Conservation (phyloP, 2,797 vertebrate genomes). For the Poecilia gillii region DNA sequence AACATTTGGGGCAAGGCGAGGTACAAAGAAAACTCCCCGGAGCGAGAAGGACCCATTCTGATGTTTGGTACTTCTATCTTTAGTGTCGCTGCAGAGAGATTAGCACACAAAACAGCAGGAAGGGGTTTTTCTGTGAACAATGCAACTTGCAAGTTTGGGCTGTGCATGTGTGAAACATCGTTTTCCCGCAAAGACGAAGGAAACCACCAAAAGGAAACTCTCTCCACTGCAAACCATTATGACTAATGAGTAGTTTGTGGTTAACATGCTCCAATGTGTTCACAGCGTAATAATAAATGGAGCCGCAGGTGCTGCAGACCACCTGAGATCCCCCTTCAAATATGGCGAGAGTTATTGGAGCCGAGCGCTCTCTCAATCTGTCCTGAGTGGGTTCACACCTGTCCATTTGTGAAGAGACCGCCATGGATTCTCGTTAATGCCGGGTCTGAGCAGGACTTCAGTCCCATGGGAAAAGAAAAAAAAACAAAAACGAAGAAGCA, state of each 20-base stretch:
- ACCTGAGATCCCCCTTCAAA: neutral
- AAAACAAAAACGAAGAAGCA: neutral
- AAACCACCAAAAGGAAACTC: neutral
- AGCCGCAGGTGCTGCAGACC: neutral
- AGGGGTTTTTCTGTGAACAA: slow-evolving; percentile 3
- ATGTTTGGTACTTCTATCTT: neutral
- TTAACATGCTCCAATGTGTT: neutral
- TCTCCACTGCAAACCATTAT: neutral
- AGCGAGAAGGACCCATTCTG: neutral
- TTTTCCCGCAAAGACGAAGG: neutral
- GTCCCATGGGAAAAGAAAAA: neutral
- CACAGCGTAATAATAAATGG: neutral
- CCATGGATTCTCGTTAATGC: neutral
- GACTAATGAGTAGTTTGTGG: neutral
- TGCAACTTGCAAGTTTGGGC: neutral
- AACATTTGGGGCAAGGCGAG: neutral
- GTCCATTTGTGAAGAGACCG: neutral
- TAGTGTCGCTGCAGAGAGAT: neutral
- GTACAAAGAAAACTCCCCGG: neutral
- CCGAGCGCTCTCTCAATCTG: neutral
- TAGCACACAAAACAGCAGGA: slow-evolving; percentile 4
- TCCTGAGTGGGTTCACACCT: neutral
- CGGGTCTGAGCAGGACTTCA: neutral
- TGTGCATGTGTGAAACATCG: neutral
- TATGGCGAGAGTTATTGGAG: slow-evolving; percentile 1